Base-by-base conservation (phyloP, 2,113 vertebrate species). In the Shinisaurus crocodilurus region DNA sequence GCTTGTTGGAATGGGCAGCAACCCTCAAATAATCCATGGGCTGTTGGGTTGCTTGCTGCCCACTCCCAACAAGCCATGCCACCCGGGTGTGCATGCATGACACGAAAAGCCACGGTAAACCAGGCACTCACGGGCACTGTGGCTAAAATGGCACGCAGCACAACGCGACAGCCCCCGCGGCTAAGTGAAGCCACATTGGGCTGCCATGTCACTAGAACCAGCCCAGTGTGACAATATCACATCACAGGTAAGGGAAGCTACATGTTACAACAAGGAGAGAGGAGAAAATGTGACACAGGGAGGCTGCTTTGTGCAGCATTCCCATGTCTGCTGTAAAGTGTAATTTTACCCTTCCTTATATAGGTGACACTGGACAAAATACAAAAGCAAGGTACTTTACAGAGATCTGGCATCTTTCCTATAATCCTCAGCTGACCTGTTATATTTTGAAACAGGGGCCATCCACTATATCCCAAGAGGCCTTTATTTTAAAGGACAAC, bases 401-500 rank as follows among this genome's bases (percentile, higher is more conserved):
- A 67, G 77, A 50, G 32, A 80, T 79, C 13, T 37, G 87, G 60
- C 32, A n/a, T 25, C 20, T 69, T 81, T 70, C 69, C 43, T 50
- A 29, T 69, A 13, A 32, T 69, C 65, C 76, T 80, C 76, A 48
- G 43, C 23, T 88, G 65, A 80, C 76, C 74, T 60, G 74, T 45
- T 65, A 88, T 81, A 29, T 37, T 81, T 81, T n/a, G 63, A 81
- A 88, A 82, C 32, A n/a, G 23, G 60, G 63, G 76, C 77, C 77
- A 80, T 81, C 60, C 45, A n/a, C 75, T 48, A 18, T 79, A 67
- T 79, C 75, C 40, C 86, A 79, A 79, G 74, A 65, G 75, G 23
- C 60, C 23, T 83, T 83, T 60, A 45, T 87, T 65, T 79, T 79
- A 79, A 88, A 88, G 40, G 75, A 65, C 86, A 88, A 67, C 86